Conservation (phyloP, 2,113 vertebrate species). For the Hiodon tergisus region DNA sequence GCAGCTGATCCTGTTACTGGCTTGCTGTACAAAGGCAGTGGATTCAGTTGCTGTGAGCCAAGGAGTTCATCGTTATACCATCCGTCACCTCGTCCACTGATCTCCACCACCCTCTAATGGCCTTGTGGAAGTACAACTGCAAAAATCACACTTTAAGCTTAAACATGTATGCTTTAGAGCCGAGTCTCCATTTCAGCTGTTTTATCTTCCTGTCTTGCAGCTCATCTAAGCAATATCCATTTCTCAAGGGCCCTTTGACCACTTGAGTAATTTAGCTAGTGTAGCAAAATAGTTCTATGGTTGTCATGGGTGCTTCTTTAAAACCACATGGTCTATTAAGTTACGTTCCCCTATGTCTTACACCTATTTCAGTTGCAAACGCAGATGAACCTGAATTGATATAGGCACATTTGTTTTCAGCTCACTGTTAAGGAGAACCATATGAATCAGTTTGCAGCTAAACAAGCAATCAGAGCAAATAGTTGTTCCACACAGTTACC, state of each 20-base stretch:
- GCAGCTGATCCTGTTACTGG: constrained; percentile 12
- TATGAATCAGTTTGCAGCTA: too few relatives aligned
- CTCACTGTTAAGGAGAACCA: too few relatives aligned
- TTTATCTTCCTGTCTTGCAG: neutral
- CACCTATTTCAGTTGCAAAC: too few relatives aligned
- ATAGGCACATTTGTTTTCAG: too few relatives aligned
- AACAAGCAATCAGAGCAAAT: too few relatives aligned
- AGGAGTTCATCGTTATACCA: constrained; percentile 15
- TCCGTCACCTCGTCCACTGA: constrained; percentile 12
- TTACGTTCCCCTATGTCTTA: too few relatives aligned
- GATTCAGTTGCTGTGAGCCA: neutral
- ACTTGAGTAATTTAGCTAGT: neutral
- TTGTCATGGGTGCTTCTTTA: too few relatives aligned
- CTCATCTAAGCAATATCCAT: too few relatives aligned
- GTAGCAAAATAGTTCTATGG: neutral
- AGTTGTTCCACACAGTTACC: too few relatives aligned
- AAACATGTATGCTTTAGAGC: neutral
- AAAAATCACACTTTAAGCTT: neutral
- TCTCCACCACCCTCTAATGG: neutral
- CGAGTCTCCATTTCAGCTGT: neutral
- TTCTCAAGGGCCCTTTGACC: neutral
- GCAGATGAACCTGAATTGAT: too few relatives aligned
- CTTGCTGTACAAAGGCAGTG: neutral
- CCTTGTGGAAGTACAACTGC: constrained; percentile 10
- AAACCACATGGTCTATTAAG: too few relatives aligned